Evolutionary conservation across 2,113 vertebrate species (phyloP).

Genomic region (Tricholaema leucomelas): DNA sequence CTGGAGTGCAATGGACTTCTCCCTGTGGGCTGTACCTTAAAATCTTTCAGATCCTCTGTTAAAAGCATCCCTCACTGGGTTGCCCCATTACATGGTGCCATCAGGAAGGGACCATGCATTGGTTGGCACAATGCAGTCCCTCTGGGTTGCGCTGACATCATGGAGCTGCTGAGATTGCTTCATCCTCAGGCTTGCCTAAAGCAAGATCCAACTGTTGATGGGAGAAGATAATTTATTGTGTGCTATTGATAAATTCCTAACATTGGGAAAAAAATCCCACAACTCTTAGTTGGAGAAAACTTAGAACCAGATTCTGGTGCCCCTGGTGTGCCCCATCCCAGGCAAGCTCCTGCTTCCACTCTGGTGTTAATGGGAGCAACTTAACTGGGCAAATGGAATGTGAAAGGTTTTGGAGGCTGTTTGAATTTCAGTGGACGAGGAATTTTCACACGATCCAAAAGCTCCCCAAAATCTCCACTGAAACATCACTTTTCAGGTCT

Average conservation of each 20-base stretch:
- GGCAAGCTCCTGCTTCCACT: neutral
- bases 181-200: neutral
- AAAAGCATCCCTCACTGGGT: accelerated
- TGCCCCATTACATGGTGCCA: accelerated
- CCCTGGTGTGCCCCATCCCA: neutral
- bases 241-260: neutral
- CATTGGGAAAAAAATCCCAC: neutral
- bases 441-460: neutral
- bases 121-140: accelerated
- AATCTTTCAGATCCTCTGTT: neutral
- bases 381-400: neutral
- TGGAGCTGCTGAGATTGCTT: neutral
- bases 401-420: neutral
- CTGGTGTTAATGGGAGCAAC: neutral
- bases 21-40: accelerated
- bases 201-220: neutral
- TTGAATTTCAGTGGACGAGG: neutral
- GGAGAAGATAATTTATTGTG: neutral
- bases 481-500: neutral
- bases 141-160: neutral
- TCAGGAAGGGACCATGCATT: accelerated
- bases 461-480: neutral
- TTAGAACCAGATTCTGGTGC: neutral
- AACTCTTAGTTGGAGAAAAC: neutral
- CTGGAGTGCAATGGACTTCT: accelerated